These are phyloP conservation scores for Drosophila santomea DNA, from an alignment of 1,140 invertebrate species.

Conservation along the genomic window DNA sequence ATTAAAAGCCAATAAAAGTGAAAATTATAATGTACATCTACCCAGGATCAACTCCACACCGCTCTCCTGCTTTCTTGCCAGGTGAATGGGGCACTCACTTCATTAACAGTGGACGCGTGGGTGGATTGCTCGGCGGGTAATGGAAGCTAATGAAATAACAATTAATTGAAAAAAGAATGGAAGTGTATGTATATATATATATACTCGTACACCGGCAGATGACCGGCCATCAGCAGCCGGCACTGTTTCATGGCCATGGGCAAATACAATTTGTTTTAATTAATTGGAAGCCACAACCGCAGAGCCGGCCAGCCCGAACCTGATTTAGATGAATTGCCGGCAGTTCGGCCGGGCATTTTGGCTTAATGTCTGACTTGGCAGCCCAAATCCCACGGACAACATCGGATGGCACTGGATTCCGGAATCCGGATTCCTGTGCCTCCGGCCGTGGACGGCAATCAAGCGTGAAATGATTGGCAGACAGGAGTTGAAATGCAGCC, in stretches of 20 bases:
- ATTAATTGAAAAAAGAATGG: constrained; percentile 63
- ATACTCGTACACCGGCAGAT: constrained; percentile 3
- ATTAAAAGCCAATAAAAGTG: constrained; percentile 78
- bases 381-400: constrained; percentile 29
- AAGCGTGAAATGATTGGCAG: constrained; percentile 69
- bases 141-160: constrained; percentile 78
- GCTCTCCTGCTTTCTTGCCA: constrained; percentile 10
- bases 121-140: constrained; percentile 48
- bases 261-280: constrained; percentile 80
- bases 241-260: constrained; percentile 17
- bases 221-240: constrained; percentile 10
- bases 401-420: constrained; percentile 4
- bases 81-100: constrained; percentile 50
- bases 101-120: constrained; percentile 58
- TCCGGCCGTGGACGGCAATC: constrained; percentile 51
- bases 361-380: constrained; percentile 53
- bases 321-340: constrained; percentile 73
- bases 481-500: constrained; percentile 42
- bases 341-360: constrained; percentile 35
- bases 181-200: constrained; percentile 1
- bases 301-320: constrained; percentile 35
- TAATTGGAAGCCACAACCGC: constrained; percentile 73
- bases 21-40: constrained; percentile 58
- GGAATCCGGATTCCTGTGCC: constrained; percentile 18
- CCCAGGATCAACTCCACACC: neutral